Percentiles rank a stretch among this genome's conserved stretches.
phyloP scores from a whole-genome alignment of 2,888 invertebrate species.

The Margaritifera margaritifera region DNA sequence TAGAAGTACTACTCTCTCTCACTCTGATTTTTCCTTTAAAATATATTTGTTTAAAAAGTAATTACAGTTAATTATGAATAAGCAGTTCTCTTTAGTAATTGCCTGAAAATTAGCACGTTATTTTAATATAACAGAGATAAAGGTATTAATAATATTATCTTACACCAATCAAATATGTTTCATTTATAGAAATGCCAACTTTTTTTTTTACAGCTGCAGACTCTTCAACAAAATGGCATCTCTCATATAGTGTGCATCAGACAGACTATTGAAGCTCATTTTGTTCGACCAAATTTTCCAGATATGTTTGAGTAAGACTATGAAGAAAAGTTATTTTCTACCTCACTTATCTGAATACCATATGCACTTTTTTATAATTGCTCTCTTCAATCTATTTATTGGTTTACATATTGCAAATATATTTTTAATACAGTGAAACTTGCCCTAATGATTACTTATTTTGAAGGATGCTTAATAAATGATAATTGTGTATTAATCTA shows the following conservation, averaged over 20 bases:
- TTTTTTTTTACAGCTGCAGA: slow-evolving; percentile 69
- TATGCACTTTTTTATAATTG: background rate
- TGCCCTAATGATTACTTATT: no score
- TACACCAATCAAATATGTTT: background rate
- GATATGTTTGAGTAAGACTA: slow-evolving; percentile 77
- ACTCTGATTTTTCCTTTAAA: background rate
- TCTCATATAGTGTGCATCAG: slow-evolving; percentile 82
- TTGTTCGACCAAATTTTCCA: slow-evolving; percentile 79
- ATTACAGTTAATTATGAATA: no score
- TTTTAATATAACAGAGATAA: no score
- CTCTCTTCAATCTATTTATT: background rate
- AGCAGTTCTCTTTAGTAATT: no score
- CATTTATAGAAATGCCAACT: background rate
- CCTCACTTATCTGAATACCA: no score
- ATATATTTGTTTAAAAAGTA: slow-evolving; percentile 1
- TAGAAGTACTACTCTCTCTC: background rate
- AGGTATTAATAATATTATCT: background rate
- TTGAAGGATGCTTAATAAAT: no score
- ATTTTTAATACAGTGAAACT: no score
- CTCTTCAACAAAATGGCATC: slow-evolving; percentile 77
- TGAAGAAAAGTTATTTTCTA: background rate
- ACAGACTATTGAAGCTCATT: slow-evolving; percentile 78
- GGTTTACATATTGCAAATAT: background rate
- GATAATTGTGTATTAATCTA: no score
- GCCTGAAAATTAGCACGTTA: no score